phyloP scores from a whole-genome alignment of 35 echinoderm and acorn worm species.

The Apostichopus japonicus region DNA sequence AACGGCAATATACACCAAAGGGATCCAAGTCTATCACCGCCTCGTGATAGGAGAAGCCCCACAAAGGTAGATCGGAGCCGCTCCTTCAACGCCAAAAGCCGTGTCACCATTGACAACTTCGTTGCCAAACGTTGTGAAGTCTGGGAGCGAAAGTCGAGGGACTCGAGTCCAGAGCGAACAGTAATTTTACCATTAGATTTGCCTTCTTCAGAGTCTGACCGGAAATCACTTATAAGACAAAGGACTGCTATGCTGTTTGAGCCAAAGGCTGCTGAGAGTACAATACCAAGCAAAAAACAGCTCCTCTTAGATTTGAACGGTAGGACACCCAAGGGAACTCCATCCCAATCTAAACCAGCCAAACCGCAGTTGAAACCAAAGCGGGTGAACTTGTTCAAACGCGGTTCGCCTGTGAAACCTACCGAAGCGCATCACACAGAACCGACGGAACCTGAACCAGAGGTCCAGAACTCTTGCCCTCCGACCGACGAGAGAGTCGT shows the following conservation, averaged over 20 bases:
- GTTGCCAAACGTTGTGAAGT: constrained; percentile 49
- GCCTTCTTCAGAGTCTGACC: not conserved
- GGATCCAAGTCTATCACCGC: constrained; percentile 43
- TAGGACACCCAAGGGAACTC: not conserved
- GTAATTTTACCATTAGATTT: constrained; percentile 44
- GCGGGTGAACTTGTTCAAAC: constrained; percentile 47
- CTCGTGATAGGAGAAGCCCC: constrained; percentile 9
- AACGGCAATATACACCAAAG: constrained; percentile 11
- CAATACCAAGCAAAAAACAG: constrained; percentile 39
- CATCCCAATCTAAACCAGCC: not conserved
- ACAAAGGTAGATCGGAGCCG: constrained; percentile 43
- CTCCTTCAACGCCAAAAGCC: constrained; percentile 25
- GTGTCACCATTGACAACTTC: constrained; percentile 28
- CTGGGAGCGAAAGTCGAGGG: constrained; percentile 50
- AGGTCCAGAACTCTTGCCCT: not conserved
- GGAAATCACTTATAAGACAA: constrained; percentile 34
- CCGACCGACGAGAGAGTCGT: not conserved
- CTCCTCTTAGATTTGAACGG: constrained; percentile 47
- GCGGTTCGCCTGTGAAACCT: constrained; percentile 34
- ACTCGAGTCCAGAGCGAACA: constrained; percentile 13
- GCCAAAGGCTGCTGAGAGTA: not conserved
- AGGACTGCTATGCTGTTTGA: constrained; percentile 56
- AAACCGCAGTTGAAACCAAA: constrained; percentile 59
- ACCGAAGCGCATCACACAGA: not conserved
- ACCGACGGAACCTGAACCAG: not conserved